Evolutionary conservation across 2,113 vertebrate genomes (phyloP).

Genomic region (Bos indicus): DNA sequence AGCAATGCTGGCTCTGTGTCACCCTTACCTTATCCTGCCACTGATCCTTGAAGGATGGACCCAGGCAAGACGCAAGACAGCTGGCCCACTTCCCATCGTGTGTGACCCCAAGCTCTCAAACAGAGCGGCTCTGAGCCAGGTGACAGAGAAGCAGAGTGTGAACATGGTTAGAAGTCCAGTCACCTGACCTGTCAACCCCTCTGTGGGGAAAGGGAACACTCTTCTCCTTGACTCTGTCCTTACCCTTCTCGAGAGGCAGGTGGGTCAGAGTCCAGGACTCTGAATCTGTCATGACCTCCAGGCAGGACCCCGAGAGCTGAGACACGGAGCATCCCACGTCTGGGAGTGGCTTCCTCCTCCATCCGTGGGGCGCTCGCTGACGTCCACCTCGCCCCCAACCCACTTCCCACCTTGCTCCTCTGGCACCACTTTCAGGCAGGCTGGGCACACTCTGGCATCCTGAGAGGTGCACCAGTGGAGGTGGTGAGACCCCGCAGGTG

Average conservation of each 20-base stretch:
- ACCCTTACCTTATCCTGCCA: rapidly evolving
- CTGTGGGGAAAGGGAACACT: not conserved
- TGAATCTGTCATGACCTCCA: too few species aligned
- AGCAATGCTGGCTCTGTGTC: not conserved
- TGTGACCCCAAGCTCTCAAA: not conserved
- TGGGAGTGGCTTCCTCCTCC: rapidly evolving
- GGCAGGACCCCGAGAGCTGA: not conserved
- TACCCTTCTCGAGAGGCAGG: not conserved
- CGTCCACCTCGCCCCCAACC: rapidly evolving
- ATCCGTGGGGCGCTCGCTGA: rapidly evolving
- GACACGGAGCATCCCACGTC: rapidly evolving
- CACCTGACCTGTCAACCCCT: too few species aligned
- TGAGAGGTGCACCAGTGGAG: rapidly evolving
- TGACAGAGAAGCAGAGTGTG: not conserved
- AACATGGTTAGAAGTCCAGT: not conserved
- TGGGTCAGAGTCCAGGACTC: not conserved
- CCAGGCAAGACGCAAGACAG: not conserved
- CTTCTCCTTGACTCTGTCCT: not conserved
- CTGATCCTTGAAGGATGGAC: too few species aligned
- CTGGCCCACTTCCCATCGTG: not conserved
- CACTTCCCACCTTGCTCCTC: not conserved
- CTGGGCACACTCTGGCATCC: not conserved
- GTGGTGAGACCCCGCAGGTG: not conserved
- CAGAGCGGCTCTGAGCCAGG: not conserved
- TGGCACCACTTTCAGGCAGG: not conserved